A percentile compares a stretch with the other conserved stretches of the same genome.
phyloP scores from a whole-genome alignment of 2,797 vertebrate species.

The Gallinago stenura region DNA sequence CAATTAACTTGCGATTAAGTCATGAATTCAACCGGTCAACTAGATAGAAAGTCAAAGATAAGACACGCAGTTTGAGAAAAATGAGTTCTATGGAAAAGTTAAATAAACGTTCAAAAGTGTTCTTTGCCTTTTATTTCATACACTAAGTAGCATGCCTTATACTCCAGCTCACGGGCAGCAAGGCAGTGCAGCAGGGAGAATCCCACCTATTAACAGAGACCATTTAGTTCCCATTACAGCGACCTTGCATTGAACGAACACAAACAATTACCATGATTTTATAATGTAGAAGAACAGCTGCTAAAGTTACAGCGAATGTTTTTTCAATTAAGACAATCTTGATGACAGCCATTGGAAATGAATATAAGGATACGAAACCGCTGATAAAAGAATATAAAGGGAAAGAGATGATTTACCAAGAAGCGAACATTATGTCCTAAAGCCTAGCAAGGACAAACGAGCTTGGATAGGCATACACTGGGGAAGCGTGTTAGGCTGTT shows the following conservation, averaged over 20 bases:
- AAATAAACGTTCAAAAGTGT: not conserved
- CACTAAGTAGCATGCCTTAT: not conserved
- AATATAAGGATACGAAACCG: conserved; percentile 22
- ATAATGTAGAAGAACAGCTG: conserved; percentile 49
- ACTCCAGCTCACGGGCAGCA: not conserved
- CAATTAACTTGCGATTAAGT: not conserved
- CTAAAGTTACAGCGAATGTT: conserved; percentile 70
- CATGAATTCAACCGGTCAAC: not conserved
- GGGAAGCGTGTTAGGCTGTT: not conserved
- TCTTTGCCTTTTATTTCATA: not conserved
- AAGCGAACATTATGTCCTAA: not conserved
- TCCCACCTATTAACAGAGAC: conserved; percentile 43
- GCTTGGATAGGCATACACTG: not conserved
- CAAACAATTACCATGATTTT: conserved; percentile 65
- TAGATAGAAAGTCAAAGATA: not conserved
- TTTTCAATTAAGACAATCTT: conserved; percentile 75
- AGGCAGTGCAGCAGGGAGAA: not conserved
- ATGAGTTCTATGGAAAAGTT: not conserved
- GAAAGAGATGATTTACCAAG: not conserved
- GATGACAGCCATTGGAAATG: conserved; percentile 57
- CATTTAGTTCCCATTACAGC: conserved; percentile 57
- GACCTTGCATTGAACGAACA: conserved; percentile 28
- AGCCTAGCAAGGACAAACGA: conserved; percentile 20
- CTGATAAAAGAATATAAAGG: not conserved
- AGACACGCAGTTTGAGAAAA: not conserved